Conservation (phyloP, 2,797 vertebrate genomes). For the Choloepus didactylus region DNA sequence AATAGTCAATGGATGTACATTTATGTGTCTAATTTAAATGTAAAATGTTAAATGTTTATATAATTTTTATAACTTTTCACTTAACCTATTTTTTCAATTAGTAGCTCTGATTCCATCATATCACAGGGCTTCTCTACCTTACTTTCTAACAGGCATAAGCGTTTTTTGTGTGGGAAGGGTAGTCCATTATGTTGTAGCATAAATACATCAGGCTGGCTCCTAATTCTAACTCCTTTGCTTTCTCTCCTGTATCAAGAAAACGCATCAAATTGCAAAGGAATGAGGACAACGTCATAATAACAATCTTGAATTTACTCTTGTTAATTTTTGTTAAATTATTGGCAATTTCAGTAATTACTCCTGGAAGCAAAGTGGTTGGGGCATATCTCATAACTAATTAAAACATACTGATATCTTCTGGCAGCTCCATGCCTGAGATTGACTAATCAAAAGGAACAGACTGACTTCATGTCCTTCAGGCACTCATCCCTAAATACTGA, state of each 20-base stretch:
- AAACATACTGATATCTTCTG: neutral
- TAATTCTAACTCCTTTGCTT: neutral
- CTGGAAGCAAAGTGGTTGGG: neutral
- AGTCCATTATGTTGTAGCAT: neutral
- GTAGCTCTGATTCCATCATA: neutral
- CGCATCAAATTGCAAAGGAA: neutral
- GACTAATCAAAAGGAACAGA: neutral
- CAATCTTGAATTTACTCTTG: neutral
- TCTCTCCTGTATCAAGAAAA: neutral
- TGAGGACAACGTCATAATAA: neutral
- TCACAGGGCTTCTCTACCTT: neutral
- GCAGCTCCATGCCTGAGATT: neutral
- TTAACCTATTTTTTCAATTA: neutral
- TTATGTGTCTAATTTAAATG: neutral
- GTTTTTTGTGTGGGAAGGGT: neutral
- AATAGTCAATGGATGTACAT: neutral
- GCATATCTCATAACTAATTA: neutral
- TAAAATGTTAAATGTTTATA: neutral
- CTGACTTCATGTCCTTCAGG: neutral
- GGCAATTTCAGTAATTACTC: neutral
- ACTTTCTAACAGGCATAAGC: neutral
- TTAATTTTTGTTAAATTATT: neutral
- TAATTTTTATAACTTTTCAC: neutral
- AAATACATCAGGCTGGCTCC: neutral
- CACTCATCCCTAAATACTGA: neutral